A percentile compares a stretch with the other conserved stretches of the same genome.
phyloP scores from a whole-genome alignment of 2,113 vertebrate genomes.

The Cynopterus brachyotis region DNA sequence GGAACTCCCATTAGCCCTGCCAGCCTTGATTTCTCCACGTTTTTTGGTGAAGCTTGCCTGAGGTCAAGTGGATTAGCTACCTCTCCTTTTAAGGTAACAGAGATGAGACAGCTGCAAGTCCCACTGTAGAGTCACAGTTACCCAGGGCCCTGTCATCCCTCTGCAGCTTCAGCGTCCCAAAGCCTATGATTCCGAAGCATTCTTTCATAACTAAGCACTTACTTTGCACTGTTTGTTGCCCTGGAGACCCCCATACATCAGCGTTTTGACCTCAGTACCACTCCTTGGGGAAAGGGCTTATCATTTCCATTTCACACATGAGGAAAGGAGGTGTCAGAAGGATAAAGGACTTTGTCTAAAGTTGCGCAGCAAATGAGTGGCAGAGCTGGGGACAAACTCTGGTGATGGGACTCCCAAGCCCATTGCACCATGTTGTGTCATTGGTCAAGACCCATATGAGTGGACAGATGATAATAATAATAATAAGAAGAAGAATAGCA shows the following conservation, averaged over 20 bases:
- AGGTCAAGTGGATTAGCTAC: not conserved
- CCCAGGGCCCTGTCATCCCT: not conserved
- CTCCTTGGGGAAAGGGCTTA: not conserved
- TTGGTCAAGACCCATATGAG: not conserved
- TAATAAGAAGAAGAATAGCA: not conserved
- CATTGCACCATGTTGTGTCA: too few species aligned
- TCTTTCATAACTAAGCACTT: not conserved
- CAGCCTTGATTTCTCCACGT: not conserved
- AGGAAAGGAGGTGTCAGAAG: not conserved
- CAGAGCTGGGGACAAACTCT: not conserved
- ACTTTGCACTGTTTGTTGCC: not conserved
- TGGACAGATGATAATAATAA: not conserved
- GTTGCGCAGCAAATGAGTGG: not conserved
- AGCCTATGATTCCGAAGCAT: not conserved
- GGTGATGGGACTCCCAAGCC: not conserved
- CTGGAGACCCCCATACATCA: not conserved
- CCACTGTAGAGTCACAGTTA: fast-evolving
- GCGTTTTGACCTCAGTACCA: not conserved
- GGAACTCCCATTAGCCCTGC: not conserved
- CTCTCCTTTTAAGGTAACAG: not conserved
- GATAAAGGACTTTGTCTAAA: not conserved
- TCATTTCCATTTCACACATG: not conserved
- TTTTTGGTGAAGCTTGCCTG: not conserved
- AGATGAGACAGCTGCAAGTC: not conserved
- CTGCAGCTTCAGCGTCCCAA: not conserved